These are phyloP conservation scores for Oophaga sylvatica DNA, from an alignment of 2,797 vertebrate species.

Conservation along the genomic window DNA sequence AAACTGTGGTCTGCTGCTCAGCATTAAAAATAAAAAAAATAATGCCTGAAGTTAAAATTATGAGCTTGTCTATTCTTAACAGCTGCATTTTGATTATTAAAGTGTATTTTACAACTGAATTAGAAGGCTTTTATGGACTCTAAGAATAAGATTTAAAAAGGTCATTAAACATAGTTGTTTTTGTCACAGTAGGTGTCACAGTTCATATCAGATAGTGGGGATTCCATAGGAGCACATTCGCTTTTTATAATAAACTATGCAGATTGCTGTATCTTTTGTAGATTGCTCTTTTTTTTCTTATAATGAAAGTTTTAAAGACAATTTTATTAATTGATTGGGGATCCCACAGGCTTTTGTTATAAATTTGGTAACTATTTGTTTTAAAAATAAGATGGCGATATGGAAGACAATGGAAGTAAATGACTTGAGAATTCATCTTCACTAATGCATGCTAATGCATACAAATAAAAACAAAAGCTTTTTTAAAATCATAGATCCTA, in stretches of 20 bases:
- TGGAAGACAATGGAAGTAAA: background rate
- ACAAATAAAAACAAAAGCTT: background rate
- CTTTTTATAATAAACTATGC: slow-evolving; percentile 69
- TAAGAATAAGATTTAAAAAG: slow-evolving; percentile 91
- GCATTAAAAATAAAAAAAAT: slow-evolving; percentile 72
- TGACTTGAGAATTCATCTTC: background rate
- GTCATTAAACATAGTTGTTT: slow-evolving; percentile 90
- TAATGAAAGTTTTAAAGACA: slow-evolving; percentile 77
- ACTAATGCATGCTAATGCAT: background rate
- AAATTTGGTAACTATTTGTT: slow-evolving; percentile 69
- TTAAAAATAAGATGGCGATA: background rate
- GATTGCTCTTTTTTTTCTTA: slow-evolving; percentile 58
- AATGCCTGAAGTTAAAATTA: slow-evolving; percentile 83
- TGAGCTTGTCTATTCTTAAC: slow-evolving; percentile 83
- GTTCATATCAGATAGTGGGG: slow-evolving; percentile 80
- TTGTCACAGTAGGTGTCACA: slow-evolving; percentile 86
- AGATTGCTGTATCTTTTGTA: slow-evolving; percentile 58
- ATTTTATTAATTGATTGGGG: slow-evolving; percentile 83
- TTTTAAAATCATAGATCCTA: no score
- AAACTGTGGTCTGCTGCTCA: slow-evolving; percentile 83
- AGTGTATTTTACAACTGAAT: slow-evolving; percentile 84
- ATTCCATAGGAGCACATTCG: slow-evolving; percentile 74
- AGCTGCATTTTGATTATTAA: slow-evolving; percentile 89
- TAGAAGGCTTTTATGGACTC: slow-evolving; percentile 82
- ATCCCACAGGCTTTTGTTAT: slow-evolving; percentile 74